Conservation (phyloP, 2,888 invertebrate genomes). For the Drosophila fungiperda region DNA sequence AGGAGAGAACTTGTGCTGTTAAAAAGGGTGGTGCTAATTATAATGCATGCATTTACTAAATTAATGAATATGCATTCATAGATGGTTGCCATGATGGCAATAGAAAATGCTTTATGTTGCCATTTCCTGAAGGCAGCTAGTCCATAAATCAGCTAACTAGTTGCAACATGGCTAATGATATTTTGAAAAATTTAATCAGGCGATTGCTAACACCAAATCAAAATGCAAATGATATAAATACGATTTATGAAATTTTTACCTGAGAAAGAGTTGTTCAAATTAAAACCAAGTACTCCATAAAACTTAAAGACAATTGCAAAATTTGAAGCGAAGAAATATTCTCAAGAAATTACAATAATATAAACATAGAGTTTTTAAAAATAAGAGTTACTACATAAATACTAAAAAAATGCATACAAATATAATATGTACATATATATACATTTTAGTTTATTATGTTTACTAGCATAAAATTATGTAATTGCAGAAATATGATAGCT, state of each 20-base stretch:
- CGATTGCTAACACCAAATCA: neutral
- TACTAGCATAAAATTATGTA: neutral
- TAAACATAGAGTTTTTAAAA: neutral
- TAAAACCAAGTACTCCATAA: too few relatives aligned
- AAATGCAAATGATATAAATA: neutral
- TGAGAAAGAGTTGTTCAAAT: neutral
- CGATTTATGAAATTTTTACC: neutral
- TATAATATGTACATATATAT: neutral
- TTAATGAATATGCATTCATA: constrained; percentile 54
- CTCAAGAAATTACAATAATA: neutral
- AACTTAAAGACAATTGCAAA: neutral
- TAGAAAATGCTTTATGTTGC: constrained; percentile 20
- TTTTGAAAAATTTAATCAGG: neutral
- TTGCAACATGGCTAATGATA: neutral
- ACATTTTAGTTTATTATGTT: neutral
- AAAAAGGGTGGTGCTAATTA: constrained; percentile 72
- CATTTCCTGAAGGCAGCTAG: constrained; percentile 15
- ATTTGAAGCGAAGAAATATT: neutral
- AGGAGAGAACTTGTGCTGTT: constrained; percentile 2
- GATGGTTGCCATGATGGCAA: constrained; percentile 11
- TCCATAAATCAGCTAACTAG: neutral
- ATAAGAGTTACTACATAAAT: neutral
- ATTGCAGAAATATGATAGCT: neutral
- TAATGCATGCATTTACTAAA: constrained; percentile 67
- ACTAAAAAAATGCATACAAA: neutral